Evolutionary conservation across 1,140 invertebrate species (phyloP), one percentile per base, ranked within the genome.

Genomic region (Bombus terrestris): DNA sequence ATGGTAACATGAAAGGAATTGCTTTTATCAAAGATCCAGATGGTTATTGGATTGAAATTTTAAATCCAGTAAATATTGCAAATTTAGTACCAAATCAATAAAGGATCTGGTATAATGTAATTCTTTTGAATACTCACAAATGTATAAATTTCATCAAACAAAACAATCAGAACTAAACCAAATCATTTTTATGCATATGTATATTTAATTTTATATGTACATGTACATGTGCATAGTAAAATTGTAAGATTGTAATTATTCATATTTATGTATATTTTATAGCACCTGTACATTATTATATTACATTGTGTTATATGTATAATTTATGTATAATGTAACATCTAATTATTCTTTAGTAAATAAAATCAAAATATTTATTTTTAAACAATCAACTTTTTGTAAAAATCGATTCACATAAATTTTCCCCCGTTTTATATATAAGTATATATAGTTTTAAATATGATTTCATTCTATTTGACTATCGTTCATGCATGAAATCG

Each of bases 11-110:
- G 98, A 99, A 98, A 94, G 98, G 97, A 5, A 95, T 99, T 74
- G 98, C 98, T 8, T 99, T 99, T 93, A 98, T 99, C 80, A 97
- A 98, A 92, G 98, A 99, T 95, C 98, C 98, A 0, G 98, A 99
- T 95, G 98, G 98, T 66, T 99, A 99, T 94, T 99, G 98, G 98
- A 99, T 99, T 92, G 98, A 99, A 95, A 99, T 99, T 84, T 97
- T 99, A 81, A 98, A 97, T 92, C 94, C 96, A 43, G 94, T 95
- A 74, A 94, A 92, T 25, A 94, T 97, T 82, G 89, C 90, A 62
- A 92, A 91, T 78, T 91, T 93, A 68, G 79, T 88, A n/a, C 73
- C 93, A 76, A 86, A 88, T 77, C 91, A 92, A 83, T 91, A 92
- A 87, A 78, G 68, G 87, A 80, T 81, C 72, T 73, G 28, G 13